Percentiles rank a stretch among this genome's conserved stretches.
These are phyloP conservation scores for Hyposoter didymator DNA, from an alignment of 2,888 invertebrate species.

Conservation along the genomic window DNA sequence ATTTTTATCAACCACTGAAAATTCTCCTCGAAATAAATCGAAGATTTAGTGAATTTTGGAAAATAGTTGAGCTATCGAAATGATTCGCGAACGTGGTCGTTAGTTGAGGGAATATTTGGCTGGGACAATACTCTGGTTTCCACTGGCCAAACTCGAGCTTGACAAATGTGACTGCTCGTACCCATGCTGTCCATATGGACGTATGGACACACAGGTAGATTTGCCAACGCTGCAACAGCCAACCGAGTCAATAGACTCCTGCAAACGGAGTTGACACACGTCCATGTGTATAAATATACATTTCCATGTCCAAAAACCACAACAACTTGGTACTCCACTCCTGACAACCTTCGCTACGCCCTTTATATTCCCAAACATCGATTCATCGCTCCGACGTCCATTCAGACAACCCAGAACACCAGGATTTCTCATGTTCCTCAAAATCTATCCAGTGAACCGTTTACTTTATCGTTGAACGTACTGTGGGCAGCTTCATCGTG, in stretches of 20 bases:
- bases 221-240: constrained; percentile 7
- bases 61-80: constrained; percentile 8
- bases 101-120: constrained; percentile 36
- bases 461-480: background rate
- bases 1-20: too few relatives aligned
- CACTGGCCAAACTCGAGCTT: constrained; percentile 1
- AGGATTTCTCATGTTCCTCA: constrained; percentile 8
- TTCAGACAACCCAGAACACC: background rate
- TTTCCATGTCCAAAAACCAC: background rate
- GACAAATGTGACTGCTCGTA: background rate
- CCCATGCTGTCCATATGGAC: background rate
- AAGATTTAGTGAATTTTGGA: background rate
- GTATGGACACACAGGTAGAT: background rate
- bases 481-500: background rate
- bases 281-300: constrained; percentile 7
- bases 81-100: constrained; percentile 8
- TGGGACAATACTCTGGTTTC: background rate
- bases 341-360: constrained; percentile 1
- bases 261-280: constrained; percentile 38
- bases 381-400: background rate
- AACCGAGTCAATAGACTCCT: constrained; percentile 20
- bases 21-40: background rate
- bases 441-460: background rate
- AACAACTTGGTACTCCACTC: background rate
- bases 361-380: background rate